A percentile compares a stretch with the other conserved stretches of the same genome.
phyloP scores from a whole-genome alignment of 2,888 invertebrate species.

The Nipponacmea schrenckii region DNA sequence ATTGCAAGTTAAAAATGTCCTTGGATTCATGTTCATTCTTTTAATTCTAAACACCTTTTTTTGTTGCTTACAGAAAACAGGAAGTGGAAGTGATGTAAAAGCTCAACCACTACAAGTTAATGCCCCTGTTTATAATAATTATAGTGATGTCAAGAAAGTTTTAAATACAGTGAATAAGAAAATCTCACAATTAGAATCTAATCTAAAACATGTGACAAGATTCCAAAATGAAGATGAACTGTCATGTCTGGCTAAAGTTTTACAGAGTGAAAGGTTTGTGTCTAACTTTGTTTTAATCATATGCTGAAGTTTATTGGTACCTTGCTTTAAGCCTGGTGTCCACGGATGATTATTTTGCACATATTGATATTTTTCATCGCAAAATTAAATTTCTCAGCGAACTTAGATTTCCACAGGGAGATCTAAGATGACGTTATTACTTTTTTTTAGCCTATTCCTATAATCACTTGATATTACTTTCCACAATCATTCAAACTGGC shows the following conservation, averaged over 20 bases:
- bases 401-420: no score
- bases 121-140: slow-evolving; percentile 2
- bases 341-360: no score
- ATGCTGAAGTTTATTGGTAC: no score
- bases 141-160: neutral
- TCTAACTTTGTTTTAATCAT: neutral
- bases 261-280: neutral
- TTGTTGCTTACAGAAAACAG: neutral
- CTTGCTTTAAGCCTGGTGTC: no score
- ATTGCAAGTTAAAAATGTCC: no score
- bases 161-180: neutral
- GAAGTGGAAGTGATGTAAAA: neutral
- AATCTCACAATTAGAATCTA: slow-evolving; percentile 2
- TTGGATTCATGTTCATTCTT: no score
- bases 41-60: neutral
- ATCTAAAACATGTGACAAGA: neutral
- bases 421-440: no score
- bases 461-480: no score
- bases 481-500: no score
- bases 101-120: neutral
- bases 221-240: neutral
- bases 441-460: no score
- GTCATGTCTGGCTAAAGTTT: neutral
- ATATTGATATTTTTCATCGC: no score
- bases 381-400: no score